Conservation (phyloP, 2,797 vertebrate genomes). For the Heliangelus exortis region DNA sequence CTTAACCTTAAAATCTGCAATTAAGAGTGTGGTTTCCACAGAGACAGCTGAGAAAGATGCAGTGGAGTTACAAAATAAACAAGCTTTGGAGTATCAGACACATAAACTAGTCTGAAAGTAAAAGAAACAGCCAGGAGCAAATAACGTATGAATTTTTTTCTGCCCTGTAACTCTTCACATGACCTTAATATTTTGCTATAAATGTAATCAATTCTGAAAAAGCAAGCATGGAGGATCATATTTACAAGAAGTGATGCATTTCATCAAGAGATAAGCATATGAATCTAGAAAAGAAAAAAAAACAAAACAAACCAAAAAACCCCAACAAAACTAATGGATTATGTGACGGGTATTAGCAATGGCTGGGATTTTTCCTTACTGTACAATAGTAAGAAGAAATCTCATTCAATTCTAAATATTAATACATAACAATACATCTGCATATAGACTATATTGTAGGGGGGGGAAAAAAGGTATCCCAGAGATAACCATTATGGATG, state of each 20-base stretch:
- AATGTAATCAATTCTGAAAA: constrained; percentile 4
- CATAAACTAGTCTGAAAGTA: not conserved
- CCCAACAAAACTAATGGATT: not conserved
- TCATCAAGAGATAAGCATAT: not conserved
- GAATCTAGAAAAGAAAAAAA: not conserved
- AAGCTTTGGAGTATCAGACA: not conserved
- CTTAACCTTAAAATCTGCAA: constrained; percentile 48
- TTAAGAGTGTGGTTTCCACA: constrained; percentile 25
- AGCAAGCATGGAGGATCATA: not conserved
- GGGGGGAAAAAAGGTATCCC: not conserved
- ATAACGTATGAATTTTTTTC: constrained; percentile 28
- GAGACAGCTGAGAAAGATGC: constrained; percentile 42
- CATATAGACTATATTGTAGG: not conserved
- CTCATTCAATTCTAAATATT: not conserved
- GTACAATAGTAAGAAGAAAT: not conserved
- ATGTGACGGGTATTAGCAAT: constrained; percentile 5
- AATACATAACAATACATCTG: not conserved
- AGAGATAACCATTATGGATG: not conserved
- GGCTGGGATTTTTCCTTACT: not conserved
- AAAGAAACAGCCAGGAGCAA: not conserved
- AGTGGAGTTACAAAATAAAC: constrained; percentile 28
- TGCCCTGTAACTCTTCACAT: not conserved
- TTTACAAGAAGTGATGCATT: constrained; percentile 1
- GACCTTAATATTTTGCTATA: constrained; percentile 23
- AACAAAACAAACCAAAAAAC: too few relatives aligned